phyloP scores from a whole-genome alignment of 2,113 vertebrate genomes.

The Lamprologus callipterus region DNA sequence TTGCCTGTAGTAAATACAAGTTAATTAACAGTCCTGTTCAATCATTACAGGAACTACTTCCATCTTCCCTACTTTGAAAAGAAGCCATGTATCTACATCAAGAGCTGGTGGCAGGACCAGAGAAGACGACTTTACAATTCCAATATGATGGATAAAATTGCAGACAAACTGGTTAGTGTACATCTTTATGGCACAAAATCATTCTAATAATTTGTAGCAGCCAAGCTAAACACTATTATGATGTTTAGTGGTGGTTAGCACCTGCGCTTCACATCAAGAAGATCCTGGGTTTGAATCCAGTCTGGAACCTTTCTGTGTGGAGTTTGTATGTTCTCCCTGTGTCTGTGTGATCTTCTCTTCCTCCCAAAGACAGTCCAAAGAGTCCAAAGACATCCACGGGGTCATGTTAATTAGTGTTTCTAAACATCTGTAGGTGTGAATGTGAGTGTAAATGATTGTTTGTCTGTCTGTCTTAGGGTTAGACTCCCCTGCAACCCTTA shows the following conservation, averaged over 20 bases:
- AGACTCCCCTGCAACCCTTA: neutral
- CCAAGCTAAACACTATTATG: neutral
- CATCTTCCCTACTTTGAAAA: constrained; percentile 91
- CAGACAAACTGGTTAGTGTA: constrained; percentile 85
- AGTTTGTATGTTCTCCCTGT: neutral
- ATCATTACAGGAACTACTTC: constrained; percentile 86
- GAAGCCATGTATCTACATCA: constrained; percentile 96
- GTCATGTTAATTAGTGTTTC: neutral
- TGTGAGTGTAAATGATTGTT: neutral
- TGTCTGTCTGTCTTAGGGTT: neutral
- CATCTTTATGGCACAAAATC: neutral
- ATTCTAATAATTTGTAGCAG: neutral
- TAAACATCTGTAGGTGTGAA: neutral
- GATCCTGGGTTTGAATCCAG: neutral
- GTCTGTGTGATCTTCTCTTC: neutral
- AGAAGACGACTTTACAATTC: constrained; percentile 88
- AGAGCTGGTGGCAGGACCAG: constrained; percentile 98
- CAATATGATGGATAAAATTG: constrained; percentile 95
- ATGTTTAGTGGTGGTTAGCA: neutral
- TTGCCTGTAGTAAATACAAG: neutral
- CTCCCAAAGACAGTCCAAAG: neutral
- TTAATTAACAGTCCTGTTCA: neutral
- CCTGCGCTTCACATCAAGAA: neutral
- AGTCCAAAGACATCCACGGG: neutral
- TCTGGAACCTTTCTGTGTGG: neutral